Evolutionary conservation across 1,140 invertebrate species (phyloP).

Genomic region (Drosophila mayri): DNA sequence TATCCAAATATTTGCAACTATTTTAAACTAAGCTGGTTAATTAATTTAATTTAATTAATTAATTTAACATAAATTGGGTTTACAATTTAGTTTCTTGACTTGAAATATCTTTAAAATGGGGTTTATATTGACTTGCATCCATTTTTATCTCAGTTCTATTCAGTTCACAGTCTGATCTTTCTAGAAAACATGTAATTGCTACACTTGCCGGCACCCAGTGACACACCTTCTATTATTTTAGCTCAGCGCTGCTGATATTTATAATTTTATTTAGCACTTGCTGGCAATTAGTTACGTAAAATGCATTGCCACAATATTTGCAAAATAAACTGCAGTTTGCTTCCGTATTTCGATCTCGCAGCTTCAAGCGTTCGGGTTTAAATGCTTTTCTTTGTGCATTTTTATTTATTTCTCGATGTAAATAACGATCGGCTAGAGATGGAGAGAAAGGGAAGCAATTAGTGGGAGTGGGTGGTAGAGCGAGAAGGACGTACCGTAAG

Average conservation of each 20-base stretch:
- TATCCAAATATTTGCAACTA: too few species aligned
- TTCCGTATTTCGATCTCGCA: conserved; percentile 50
- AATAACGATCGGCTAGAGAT: background rate
- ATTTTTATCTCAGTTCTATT: background rate
- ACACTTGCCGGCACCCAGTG: background rate
- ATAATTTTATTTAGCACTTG: conserved; percentile 20
- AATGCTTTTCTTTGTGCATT: conserved; percentile 28
- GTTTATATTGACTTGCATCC: too few species aligned
- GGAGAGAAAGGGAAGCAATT: background rate
- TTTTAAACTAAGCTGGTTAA: background rate
- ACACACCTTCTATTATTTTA: conserved; percentile 10
- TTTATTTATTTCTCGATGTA: conserved; percentile 14
- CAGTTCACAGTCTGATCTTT: background rate
- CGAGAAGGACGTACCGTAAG: background rate
- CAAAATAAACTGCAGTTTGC: conserved; percentile 23
- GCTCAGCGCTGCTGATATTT: conserved; percentile 23
- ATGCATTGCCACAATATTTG: conserved; percentile 37
- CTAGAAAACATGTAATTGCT: background rate
- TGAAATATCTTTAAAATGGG: too few species aligned
- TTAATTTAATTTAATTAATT: background rate
- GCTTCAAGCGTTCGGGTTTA: conserved; percentile 43
- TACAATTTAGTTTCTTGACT: background rate
- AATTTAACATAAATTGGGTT: background rate
- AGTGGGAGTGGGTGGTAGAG: background rate
- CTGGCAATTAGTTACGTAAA: conserved; percentile 60